Base-by-base conservation (phyloP, 2,888 invertebrate species). In the Ectropis crepuscularia region DNA sequence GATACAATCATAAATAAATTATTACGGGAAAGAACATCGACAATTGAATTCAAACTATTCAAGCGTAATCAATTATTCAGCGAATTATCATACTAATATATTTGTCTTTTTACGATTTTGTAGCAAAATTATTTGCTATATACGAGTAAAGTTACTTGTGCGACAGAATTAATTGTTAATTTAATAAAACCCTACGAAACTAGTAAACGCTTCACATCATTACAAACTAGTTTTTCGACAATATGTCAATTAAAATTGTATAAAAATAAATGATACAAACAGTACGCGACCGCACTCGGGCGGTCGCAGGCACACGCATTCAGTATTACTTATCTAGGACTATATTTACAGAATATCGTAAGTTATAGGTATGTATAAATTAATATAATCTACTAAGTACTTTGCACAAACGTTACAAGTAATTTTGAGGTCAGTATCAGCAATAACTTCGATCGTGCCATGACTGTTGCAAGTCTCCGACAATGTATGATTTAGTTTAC, bases 361-460 rank as follows among this genome's bases (percentile, higher is more conserved):
- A 82, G 77, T 88, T 88, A 89, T 81, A 81, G 69, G 79, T 85
- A 86, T 82, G 82, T 86, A 92, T 92, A 92, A 92, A 92, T 92
- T 91, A 92, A 89, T 91, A 90, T 88, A 88, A 83, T 83, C 92
- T 92, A 92, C 86, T 92, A 92, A 92, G 92, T 92, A 92, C 92
- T 90, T 90, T 92, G 92, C 92, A 90, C 91, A 91, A 85, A 84
- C 85, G 87, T 89, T 88, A 90, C 87, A 88, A 87, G 81, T 78
- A 82, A 79, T 80, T 77, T 78, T 85, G 89, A 89, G 89, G 89
- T 87, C 82, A 79, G 82, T 77, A 58, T 66, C 42, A 66, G 67
- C 57, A 59, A 57, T 60, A 65, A 58, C 59, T 60, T 64, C 55
- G 55, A 57, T 60, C 59, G 28, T 66, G 47, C 65, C 68, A 68